These are phyloP conservation scores for Tenualosa thibaudeaui DNA, from an alignment of 2,797 vertebrate species.

Conservation along the genomic window DNA sequence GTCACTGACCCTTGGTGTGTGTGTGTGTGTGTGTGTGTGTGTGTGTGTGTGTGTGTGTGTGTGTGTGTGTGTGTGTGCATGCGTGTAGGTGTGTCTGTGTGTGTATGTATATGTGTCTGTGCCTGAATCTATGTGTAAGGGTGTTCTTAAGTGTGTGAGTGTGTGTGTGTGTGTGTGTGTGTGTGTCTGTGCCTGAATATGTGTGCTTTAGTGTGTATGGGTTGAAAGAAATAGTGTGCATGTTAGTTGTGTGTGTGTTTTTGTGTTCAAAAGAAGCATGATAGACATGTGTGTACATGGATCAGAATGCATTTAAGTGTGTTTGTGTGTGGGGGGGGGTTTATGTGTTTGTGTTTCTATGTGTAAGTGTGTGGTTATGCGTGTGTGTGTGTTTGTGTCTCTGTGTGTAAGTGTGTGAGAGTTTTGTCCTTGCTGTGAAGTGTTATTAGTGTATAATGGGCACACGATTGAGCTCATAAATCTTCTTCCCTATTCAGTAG, in stretches of 20 bases:
- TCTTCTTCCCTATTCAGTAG: neutral
- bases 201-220: neutral
- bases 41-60: neutral
- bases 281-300: too few species aligned
- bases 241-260: neutral
- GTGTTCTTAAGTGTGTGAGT: neutral
- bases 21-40: neutral
- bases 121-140: neutral
- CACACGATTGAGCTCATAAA: neutral
- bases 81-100: neutral
- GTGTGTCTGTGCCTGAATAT: neutral
- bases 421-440: neutral
- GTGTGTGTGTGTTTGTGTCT: neutral
- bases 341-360: neutral
- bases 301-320: neutral
- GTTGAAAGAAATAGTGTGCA: neutral
- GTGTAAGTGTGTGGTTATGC: neutral
- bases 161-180: neutral
- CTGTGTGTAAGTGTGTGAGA: neutral
- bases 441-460: slow-evolving; percentile 11
- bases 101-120: neutral
- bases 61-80: neutral
- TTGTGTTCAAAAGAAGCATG: neutral
- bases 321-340: neutral
- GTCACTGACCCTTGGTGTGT: slow-evolving; percentile 4